Percentiles rank a stretch among this genome's conserved stretches.
These are phyloP conservation scores for Conus ventricosus DNA, from an alignment of 1,140 invertebrate genomes.

Conservation along the genomic window DNA sequence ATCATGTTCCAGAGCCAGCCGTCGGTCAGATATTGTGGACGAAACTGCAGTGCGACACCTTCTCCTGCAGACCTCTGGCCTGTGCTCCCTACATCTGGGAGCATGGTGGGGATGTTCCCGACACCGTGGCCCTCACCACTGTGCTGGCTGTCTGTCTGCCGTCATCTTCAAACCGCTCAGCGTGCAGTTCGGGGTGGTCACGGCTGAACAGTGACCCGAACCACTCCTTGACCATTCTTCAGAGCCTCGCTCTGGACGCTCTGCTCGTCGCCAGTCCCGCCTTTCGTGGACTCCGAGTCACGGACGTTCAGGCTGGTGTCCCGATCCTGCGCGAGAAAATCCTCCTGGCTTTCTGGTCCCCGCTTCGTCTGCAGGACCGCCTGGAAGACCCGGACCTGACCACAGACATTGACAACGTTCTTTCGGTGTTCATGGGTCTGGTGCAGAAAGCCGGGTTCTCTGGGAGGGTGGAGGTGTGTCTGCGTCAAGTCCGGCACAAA, in stretches of 20 bases:
- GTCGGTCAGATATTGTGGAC: neutral
- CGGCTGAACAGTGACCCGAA: neutral
- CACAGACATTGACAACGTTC: neutral
- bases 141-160: neutral
- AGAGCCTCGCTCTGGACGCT: neutral
- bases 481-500: neutral
- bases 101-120: neutral
- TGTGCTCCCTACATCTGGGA: conserved; percentile 5
- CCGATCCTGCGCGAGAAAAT: neutral
- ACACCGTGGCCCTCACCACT: neutral
- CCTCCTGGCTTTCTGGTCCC: neutral
- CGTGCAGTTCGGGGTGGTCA: neutral
- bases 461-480: neutral
- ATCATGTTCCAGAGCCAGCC: neutral
- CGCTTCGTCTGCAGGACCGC: neutral
- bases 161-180: neutral
- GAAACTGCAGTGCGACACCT: neutral
- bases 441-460: neutral
- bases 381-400: neutral
- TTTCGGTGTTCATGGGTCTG: neutral
- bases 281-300: neutral
- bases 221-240: neutral
- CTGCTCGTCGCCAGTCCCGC: neutral
- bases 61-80: neutral
- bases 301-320: neutral